Conservation (phyloP, 2,888 invertebrate species). For the Strigamia crassipes region DNA sequence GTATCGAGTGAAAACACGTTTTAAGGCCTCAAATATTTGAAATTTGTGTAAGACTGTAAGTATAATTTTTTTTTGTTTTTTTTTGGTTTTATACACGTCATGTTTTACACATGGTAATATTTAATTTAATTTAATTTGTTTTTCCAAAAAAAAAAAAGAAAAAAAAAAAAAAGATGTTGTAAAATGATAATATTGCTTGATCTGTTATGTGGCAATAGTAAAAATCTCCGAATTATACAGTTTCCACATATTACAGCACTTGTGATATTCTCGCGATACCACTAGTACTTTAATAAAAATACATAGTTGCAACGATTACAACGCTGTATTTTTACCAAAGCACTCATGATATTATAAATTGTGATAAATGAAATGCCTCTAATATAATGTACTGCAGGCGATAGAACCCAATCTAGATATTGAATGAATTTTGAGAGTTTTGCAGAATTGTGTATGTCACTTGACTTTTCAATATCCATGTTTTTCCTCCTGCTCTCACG, state of each 20-base stretch:
- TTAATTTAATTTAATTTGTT: not conserved
- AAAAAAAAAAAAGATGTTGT: not conserved
- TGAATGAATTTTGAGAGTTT: not conserved
- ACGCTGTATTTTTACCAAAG: not conserved
- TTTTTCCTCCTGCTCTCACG: constrained; percentile 40
- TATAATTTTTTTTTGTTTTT: not conserved
- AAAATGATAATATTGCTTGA: not conserved
- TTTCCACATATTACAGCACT: not conserved
- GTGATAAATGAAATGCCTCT: constrained; percentile 7
- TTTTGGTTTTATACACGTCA: not conserved
- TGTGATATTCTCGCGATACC: not conserved
- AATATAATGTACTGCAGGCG: not conserved
- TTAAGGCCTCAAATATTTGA: constrained; percentile 17
- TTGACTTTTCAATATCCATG: constrained; percentile 12
- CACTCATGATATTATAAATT: constrained; percentile 8
- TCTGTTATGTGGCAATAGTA: not conserved
- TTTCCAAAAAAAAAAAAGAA: not conserved
- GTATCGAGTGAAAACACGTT: not conserved
- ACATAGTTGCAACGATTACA: not conserved
- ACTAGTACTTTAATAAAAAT: constrained; percentile 16
- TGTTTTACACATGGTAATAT: constrained; percentile 2
- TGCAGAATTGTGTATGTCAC: constrained; percentile 4
- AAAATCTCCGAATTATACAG: not conserved
- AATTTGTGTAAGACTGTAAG: not conserved
- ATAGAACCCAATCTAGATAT: constrained; percentile 11